Conservation (phyloP, 2,888 invertebrate species). For the Unio delphinus region DNA sequence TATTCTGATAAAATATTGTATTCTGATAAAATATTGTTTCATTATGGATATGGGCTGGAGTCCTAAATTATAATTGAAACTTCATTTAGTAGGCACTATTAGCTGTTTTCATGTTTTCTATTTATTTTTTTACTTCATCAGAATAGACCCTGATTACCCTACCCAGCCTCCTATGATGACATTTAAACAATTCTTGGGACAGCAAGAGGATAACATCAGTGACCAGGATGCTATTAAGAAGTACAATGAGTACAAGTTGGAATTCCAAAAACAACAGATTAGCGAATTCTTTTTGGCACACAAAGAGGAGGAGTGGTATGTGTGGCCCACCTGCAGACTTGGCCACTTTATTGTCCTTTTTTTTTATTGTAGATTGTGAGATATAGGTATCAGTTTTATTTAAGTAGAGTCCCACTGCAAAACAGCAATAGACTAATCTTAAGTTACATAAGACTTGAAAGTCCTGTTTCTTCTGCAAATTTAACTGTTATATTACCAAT, state of each 20-base stretch:
- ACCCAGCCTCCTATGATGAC: slow-evolving; percentile 97
- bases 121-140: slow-evolving; percentile 8
- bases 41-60: too few species aligned
- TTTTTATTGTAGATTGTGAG: not conserved
- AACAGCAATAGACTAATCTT: too few species aligned
- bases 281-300: slow-evolving; percentile 99
- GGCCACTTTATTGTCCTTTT: not conserved
- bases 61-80: too few species aligned
- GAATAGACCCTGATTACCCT: slow-evolving; percentile 73
- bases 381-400: too few species aligned
- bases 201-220: slow-evolving; percentile 94
- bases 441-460: too few species aligned
- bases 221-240: slow-evolving; percentile 97
- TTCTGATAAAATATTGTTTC: too few species aligned
- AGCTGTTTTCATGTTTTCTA: not conserved
- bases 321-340: too few species aligned
- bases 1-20: too few species aligned
- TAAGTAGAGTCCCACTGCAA: too few species aligned
- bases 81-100: not conserved
- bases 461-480: too few species aligned
- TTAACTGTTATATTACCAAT: too few species aligned
- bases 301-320: slow-evolving; percentile 99
- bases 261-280: slow-evolving; percentile 95
- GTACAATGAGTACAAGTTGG: slow-evolving; percentile 98
- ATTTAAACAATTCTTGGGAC: slow-evolving; percentile 95